Percentiles rank a stretch among this genome's conserved stretches.
These are phyloP conservation scores for Oenanthe melanoleuca DNA, from an alignment of 2,113 vertebrate species.

Conservation along the genomic window DNA sequence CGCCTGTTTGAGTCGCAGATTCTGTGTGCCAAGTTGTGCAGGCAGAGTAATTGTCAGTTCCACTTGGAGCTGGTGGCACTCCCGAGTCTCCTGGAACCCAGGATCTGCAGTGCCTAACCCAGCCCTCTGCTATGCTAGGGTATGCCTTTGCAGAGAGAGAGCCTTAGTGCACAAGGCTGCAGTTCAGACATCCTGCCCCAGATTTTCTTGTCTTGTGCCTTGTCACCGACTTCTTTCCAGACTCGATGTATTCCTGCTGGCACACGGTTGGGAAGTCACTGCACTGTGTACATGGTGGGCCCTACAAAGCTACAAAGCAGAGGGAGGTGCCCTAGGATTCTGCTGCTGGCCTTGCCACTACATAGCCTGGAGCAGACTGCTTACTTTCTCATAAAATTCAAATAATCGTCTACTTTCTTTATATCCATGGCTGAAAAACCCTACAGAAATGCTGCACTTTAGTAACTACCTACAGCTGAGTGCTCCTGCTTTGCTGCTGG, in stretches of 20 bases:
- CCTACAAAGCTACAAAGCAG: not conserved
- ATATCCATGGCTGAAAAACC: not conserved
- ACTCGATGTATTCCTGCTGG: not conserved
- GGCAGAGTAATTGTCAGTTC: not conserved
- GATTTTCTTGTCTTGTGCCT: not conserved
- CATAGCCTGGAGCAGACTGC: too few species aligned
- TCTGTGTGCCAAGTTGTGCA: not conserved
- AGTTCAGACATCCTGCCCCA: not conserved
- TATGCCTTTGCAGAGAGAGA: not conserved
- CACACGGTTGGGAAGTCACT: not conserved
- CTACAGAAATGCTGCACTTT: not conserved
- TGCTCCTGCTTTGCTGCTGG: not conserved
- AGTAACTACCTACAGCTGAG: not conserved
- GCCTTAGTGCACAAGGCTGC: not conserved
- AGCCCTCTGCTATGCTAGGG: not conserved
- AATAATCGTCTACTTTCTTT: not conserved
- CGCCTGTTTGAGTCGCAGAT: not conserved
- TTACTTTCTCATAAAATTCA: not conserved
- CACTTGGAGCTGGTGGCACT: rapidly evolving
- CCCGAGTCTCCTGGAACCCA: not conserved
- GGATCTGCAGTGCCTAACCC: not conserved
- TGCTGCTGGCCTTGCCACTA: too few species aligned
- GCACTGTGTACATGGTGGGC: rapidly evolving
- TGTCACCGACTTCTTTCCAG: not conserved
- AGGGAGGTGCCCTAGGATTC: not conserved